Conservation (phyloP, 2,888 invertebrate species). For the Nephrotoma flavescens region DNA sequence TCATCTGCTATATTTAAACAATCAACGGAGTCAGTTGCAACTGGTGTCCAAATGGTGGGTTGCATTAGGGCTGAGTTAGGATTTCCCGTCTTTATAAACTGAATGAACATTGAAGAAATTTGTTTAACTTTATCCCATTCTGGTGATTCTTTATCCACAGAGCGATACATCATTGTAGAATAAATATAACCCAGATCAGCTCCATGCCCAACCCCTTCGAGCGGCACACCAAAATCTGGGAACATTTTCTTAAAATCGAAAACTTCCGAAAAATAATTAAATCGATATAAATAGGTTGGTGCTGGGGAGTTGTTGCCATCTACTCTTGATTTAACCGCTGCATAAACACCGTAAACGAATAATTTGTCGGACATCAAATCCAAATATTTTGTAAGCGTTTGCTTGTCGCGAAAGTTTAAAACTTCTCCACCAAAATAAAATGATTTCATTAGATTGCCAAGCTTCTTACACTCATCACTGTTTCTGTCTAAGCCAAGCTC, state of each 20-base stretch:
- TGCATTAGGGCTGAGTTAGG: conserved; percentile 9
- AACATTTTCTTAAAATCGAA: background rate
- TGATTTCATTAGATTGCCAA: conserved; percentile 15
- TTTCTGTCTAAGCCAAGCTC: conserved; percentile 21
- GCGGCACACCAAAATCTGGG: background rate
- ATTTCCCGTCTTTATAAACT: conserved; percentile 44
- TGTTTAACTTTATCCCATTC: background rate
- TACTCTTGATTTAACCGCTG: background rate
- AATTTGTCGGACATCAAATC: background rate
- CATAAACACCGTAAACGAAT: background rate
- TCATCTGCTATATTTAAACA: background rate
- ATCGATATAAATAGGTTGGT: background rate
- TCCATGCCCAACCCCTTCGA: conserved; percentile 39
- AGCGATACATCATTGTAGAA: conserved; percentile 17
- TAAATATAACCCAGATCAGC: conserved; percentile 46
- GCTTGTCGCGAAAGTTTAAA: background rate
- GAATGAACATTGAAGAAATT: conserved; percentile 42
- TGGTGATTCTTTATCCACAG: background rate
- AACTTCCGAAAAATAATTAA: background rate
- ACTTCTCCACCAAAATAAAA: background rate
- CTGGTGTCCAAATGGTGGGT: background rate
- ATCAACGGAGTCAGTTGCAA: background rate
- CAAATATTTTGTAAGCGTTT: background rate
- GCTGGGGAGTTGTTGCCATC: background rate
- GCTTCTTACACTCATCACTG: conserved; percentile 18